A percentile compares a stretch with the other conserved stretches of the same genome.
Evolutionary conservation across 2,888 invertebrate species (phyloP).

Genomic region (Chrysolina oricalcia): DNA sequence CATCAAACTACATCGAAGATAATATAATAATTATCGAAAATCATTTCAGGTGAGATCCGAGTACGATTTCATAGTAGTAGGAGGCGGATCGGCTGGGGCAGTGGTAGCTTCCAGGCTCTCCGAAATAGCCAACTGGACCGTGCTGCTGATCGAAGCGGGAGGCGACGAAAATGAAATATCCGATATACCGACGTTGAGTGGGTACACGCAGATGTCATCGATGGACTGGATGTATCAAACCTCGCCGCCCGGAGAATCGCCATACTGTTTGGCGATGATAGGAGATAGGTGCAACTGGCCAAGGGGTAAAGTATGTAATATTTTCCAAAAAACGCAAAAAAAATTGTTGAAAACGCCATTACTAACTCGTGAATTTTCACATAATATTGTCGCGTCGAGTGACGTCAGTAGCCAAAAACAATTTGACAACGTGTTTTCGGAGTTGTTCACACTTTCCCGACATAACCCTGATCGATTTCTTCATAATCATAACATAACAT

Average conservation of each 20-base stretch:
- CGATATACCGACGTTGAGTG: slow-evolving; percentile 89
- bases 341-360: not conserved
- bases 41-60: slow-evolving; percentile 79
- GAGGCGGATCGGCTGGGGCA: slow-evolving; percentile 92
- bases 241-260: slow-evolving; percentile 81
- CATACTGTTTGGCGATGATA: slow-evolving; percentile 91
- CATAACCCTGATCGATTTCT: too few relatives aligned
- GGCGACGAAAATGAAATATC: slow-evolving; percentile 92
- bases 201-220: slow-evolving; percentile 88
- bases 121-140: slow-evolving; percentile 87
- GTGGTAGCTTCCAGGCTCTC: slow-evolving; percentile 89
- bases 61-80: slow-evolving; percentile 91
- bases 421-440: too few relatives aligned
- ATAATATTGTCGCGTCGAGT: too few relatives aligned
- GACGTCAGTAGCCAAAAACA: too few relatives aligned
- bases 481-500: too few relatives aligned
- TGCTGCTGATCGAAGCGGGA: slow-evolving; percentile 89
- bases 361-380: not conserved
- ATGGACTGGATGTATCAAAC: slow-evolving; percentile 96
- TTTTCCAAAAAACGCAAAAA: not conserved
- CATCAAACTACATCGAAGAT: too few relatives aligned
- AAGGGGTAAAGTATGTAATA: slow-evolving; percentile 82
- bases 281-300: slow-evolving; percentile 94
- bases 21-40: not conserved
- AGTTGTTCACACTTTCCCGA: too few relatives aligned